Percentiles rank a stretch among this genome's conserved stretches.
Evolutionary conservation across 1,140 invertebrate genomes (phyloP).

Genomic region (Caerostris darwini): DNA sequence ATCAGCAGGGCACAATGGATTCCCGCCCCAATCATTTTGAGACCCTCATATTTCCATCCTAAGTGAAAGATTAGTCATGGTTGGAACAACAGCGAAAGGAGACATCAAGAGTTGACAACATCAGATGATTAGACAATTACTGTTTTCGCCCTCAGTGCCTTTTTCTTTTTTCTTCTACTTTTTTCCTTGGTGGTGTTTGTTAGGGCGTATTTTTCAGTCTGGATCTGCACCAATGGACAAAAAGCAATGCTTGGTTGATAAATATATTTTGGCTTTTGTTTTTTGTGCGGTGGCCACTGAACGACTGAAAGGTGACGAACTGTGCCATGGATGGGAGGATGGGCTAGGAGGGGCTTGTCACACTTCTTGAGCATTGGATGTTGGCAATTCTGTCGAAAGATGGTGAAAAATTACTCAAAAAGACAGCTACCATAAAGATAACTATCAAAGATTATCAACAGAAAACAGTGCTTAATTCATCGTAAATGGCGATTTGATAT

Average conservation of each 20-base stretch:
- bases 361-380: neutral
- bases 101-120: slow-evolving; percentile 35
- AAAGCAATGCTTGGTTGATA: neutral
- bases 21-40: slow-evolving; percentile 38
- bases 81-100: neutral
- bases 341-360: neutral
- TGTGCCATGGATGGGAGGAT: neutral
- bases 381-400: neutral
- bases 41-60: neutral
- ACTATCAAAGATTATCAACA: too few species aligned
- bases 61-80: slow-evolving; percentile 46
- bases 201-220: neutral
- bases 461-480: too few species aligned
- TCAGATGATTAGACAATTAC: slow-evolving; percentile 19
- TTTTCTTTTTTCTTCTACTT: neutral
- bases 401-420: too few species aligned
- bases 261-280: neutral
- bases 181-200: neutral
- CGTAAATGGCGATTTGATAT: too few species aligned
- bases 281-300: neutral
- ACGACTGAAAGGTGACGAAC: neutral
- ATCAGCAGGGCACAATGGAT: neutral
- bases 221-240: neutral
- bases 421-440: too few species aligned
- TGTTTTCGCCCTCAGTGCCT: neutral